Evolutionary conservation across 2,113 vertebrate species (phyloP).

Genomic region (Marcusenius ussheri): DNA sequence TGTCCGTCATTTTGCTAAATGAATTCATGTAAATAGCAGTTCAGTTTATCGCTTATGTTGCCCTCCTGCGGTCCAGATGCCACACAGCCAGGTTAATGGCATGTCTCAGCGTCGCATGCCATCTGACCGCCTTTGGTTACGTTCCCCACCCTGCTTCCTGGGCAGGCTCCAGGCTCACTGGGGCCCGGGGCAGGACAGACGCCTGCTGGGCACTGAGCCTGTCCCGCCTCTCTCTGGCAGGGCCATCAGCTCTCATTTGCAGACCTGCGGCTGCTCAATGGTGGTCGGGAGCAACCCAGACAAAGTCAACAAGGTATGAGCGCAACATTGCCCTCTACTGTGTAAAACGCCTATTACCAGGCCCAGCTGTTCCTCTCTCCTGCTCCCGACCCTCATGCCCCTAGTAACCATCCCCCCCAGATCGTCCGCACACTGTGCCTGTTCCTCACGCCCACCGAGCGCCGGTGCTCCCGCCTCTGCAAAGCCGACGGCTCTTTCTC

Average conservation of each 20-base stretch:
- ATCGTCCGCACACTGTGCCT: conserved; percentile 57
- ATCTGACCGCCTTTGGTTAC: not conserved
- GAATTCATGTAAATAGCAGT: not conserved
- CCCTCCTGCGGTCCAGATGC: not conserved
- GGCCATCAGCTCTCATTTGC: conserved; percentile 92
- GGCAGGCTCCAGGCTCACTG: not conserved
- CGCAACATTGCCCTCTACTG: not conserved
- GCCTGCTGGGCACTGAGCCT: not conserved
- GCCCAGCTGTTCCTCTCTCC: not conserved
- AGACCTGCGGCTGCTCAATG: conserved; percentile 94
- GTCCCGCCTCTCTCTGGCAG: conserved; percentile 51
- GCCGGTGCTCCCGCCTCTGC: conserved; percentile 88
- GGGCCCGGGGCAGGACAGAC: not conserved
- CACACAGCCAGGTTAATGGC: not conserved
- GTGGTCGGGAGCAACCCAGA: conserved; percentile 93
- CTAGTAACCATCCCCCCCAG: conserved; percentile 48
- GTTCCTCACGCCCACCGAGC: conserved; percentile 50
- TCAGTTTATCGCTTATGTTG: not conserved
- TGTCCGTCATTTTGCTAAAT: not conserved
- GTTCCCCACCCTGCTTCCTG: not conserved
- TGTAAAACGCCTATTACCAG: not conserved
- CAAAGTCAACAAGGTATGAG: conserved; percentile 91
- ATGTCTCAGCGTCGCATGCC: not conserved
- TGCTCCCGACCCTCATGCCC: not conserved
- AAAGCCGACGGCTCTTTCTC: conserved; percentile 77